Evolutionary conservation across 2,797 vertebrate species (phyloP).

Genomic region (Melanotaenia maccullochi): DNA sequence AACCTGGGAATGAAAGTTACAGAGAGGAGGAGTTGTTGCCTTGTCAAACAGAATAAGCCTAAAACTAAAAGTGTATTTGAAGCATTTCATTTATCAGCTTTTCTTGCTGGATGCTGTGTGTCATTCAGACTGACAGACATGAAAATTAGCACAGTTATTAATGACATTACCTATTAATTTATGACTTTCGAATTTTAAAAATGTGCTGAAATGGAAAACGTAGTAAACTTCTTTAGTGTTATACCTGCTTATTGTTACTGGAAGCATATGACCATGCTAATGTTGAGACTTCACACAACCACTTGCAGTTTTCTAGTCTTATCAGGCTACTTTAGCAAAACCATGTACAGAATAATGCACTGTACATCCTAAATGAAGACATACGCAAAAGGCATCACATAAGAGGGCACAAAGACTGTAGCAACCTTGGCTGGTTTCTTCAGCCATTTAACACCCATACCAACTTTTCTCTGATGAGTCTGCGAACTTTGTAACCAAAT

Average conservation of each 20-base stretch:
- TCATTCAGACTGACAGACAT: neutral
- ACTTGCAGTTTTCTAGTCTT: neutral
- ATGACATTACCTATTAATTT: neutral
- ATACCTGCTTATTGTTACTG: neutral
- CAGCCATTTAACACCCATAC: neutral
- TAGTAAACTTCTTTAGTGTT: neutral
- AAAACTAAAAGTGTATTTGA: neutral
- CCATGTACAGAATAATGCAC: neutral
- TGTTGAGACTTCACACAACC: neutral
- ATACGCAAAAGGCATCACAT: neutral
- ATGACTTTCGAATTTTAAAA: neutral
- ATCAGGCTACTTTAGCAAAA: neutral
- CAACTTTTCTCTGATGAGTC: conserved; percentile 9
- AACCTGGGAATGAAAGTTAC: neutral
- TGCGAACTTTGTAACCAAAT: conserved; percentile 18
- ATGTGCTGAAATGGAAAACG: neutral
- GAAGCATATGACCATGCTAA: neutral
- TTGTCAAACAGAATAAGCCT: neutral
- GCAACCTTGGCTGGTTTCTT: conserved; percentile 1
- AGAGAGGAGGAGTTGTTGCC: neutral
- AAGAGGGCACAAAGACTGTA: conserved; percentile 7
- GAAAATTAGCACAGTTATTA: neutral
- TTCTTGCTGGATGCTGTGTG: neutral
- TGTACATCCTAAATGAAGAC: neutral
- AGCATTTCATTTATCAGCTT: neutral